phyloP scores from a whole-genome alignment of 2,113 vertebrate genomes.

The Sterna hirundo region DNA sequence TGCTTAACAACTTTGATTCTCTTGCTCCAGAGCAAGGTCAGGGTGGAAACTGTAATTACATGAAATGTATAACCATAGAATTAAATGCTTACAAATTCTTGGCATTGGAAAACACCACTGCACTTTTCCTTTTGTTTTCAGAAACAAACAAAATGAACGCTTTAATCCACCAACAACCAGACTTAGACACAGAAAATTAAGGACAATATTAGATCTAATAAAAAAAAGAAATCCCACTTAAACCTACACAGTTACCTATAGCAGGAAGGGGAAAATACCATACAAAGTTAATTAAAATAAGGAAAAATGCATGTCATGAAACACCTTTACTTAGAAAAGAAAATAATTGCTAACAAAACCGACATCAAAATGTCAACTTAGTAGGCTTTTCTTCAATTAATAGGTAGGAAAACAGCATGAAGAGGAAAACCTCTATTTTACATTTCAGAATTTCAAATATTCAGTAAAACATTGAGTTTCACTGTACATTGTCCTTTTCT shows the following conservation, averaged over 20 bases:
- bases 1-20: background rate
- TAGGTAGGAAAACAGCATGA: background rate
- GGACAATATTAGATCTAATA: background rate
- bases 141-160: background rate
- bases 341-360: background rate
- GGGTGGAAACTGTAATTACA: background rate
- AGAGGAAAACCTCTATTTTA: background rate
- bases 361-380: background rate
- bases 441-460: slow-evolving; percentile 1
- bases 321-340: background rate
- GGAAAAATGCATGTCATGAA: background rate
- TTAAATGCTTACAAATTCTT: background rate
- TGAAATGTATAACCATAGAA: background rate
- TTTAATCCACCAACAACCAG: background rate
- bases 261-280: background rate
- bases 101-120: background rate
- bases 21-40: background rate
- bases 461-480: background rate
- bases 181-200: background rate
- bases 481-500: background rate
- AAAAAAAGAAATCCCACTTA: background rate
- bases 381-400: background rate
- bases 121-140: background rate
- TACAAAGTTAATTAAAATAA: background rate
- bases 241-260: background rate